phyloP scores from a whole-genome alignment of 2,113 vertebrate species.

The Corynorhinus townsendii region DNA sequence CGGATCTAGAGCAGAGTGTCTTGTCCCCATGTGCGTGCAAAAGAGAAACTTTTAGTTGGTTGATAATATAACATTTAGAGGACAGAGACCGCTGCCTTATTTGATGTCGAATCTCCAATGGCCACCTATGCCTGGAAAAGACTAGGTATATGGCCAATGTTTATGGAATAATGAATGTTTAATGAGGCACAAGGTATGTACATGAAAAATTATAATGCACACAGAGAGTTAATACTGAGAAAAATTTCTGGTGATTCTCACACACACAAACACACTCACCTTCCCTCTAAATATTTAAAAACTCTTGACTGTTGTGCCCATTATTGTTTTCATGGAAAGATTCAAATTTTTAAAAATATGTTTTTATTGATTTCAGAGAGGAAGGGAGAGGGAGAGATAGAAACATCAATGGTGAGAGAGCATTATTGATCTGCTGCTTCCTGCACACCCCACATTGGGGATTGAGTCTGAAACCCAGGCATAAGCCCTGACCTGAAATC shows the following conservation, averaged over 20 bases:
- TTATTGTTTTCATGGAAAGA: slow-evolving; percentile 19
- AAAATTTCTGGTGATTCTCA: neutral
- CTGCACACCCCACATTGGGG: too few species aligned
- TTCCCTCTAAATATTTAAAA: neutral
- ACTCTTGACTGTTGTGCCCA: neutral
- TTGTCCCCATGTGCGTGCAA: neutral
- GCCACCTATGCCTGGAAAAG: neutral
- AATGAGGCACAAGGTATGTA: neutral
- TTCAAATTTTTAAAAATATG: too few species aligned
- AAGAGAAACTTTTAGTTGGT: neutral
- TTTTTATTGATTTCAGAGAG: too few species aligned
- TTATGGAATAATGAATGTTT: neutral
- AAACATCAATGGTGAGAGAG: too few species aligned
- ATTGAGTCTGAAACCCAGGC: too few species aligned
- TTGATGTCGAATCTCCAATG: neutral
- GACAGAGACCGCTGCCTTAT: neutral
- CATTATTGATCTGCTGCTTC: neutral
- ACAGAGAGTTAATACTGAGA: neutral
- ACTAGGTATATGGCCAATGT: neutral
- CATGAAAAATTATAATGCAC: neutral
- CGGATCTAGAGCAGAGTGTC: neutral
- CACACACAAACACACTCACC: too few species aligned
- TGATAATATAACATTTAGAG: neutral
- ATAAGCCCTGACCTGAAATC: neutral
- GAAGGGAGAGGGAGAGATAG: too few species aligned